Evolutionary conservation across 2,888 invertebrate species (phyloP), one percentile per base, ranked within the genome.

Genomic region (Pseudeuparius sepicola): DNA sequence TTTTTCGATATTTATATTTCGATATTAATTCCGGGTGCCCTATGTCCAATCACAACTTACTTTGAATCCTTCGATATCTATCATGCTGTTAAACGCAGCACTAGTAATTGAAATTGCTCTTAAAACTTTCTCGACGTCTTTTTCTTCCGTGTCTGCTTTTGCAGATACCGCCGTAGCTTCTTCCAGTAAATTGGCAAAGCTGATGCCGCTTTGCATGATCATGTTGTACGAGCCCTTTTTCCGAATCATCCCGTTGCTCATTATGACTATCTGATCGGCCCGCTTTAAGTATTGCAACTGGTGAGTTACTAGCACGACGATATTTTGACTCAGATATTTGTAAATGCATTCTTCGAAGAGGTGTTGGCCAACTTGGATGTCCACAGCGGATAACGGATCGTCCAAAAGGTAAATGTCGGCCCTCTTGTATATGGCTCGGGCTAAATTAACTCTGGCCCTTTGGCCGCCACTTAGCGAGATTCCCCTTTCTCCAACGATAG

Each of bases 391-490:
- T 14, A 88, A 60, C 0, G 87, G 87, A 58, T 88, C 87, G 50
- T 88, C 86, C 28, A 87, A 58, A 25, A 87, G 61, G 52, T 85
- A 87, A 24, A 87, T 69, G 50, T 87, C 86, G 1, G 84, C 82
- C 45, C 78, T 70, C 49, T 73, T 73, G 53, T 86, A 87, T 27
- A 86, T 66, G 2, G 82, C 76, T 49, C 86, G 67, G 0, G 83
- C 85, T 24, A 89, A 64, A 57, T 82, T 83, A 14, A 90, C 73
- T 42, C 89, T 70, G 2, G 88, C 86, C 54, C 76, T 73, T 62
- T 89, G 88, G 5, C 88, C 88, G 5, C 88, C 88, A 24, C 85
- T 86, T 7, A 90, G 62, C 4, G 80, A 78, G 1, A 78, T 73
- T 7, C 89, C 89, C 28, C 82, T 69, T 53, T 89, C 88, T 2